These are phyloP conservation scores for Spodoptera picta DNA, from an alignment of 2,888 invertebrate genomes.

Conservation along the genomic window DNA sequence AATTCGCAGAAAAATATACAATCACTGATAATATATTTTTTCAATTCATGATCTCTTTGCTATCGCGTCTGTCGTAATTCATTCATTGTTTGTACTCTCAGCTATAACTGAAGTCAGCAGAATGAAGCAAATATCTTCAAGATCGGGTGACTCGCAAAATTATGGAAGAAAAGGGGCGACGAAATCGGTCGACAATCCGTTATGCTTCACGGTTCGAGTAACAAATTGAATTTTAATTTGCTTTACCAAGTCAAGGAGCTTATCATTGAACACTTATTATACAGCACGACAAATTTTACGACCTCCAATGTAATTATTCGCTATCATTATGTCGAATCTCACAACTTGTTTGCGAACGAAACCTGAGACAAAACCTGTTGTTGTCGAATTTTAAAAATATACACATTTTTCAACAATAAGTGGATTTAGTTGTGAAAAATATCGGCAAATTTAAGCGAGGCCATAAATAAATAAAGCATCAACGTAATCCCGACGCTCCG, in stretches of 20 bases:
- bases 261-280: constrained; percentile 85
- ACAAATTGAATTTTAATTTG: constrained; percentile 88
- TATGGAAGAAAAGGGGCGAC: constrained; percentile 83
- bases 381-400: constrained; percentile 38
- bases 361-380: constrained; percentile 61
- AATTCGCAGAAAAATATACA: constrained; percentile 26
- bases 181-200: constrained; percentile 84
- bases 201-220: constrained; percentile 84
- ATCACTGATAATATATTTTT: constrained; percentile 24
- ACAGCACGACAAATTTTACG: constrained; percentile 77
- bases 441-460: constrained; percentile 50
- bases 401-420: constrained; percentile 42
- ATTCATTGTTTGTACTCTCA: constrained; percentile 58
- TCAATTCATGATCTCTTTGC: constrained; percentile 50
- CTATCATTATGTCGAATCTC: constrained; percentile 62
- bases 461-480: constrained; percentile 57
- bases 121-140: constrained; percentile 71
- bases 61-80: constrained; percentile 43
- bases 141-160: constrained; percentile 80
- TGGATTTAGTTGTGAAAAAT: constrained; percentile 55
- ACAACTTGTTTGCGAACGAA: constrained; percentile 54
- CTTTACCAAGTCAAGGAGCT: constrained; percentile 85
- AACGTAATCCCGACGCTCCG: constrained; percentile 53
- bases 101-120: constrained; percentile 70
- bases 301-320: constrained; percentile 74